Base-by-base conservation (phyloP, 2,113 vertebrate genomes). In the Carassius gibelio region DNA sequence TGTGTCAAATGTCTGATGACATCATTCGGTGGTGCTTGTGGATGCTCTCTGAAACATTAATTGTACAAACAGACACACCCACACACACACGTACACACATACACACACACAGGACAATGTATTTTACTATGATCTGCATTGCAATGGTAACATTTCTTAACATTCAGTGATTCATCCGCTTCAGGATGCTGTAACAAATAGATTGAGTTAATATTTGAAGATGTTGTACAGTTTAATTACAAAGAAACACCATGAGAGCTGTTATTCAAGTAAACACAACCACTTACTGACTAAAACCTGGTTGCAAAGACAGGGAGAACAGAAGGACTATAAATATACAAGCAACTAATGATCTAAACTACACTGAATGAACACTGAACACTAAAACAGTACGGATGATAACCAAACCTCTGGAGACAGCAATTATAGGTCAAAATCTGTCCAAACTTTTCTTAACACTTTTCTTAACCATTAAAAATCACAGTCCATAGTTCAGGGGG, bases 1-100 rank as follows among this genome's bases (percentile, higher is more conserved):
- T 88, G 85, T 85, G 50, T 26, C 30, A 13, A 83, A 55, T 59
- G 68, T 76, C 68, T 84, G 30, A 84, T 69, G 69, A 74, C 71
- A 82, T 87, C 62, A 83, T 74, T 77, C n/a, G 79, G 66, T 0
- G 2, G 38, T 8, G 66, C 68, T 38, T 80, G 5, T 72, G 52
- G 34, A 57, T 62, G n/a, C 6, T 26, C 23, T 71, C 17, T 74
- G 17, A 7, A 19, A 69, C 34, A 69, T 9, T 69, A 10, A 69
- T 38, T 38, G 19, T 38, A 38, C 8, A 19, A 57, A 19, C 5
- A 68, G 11, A 4, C 48, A 15, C 64, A 68, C 30, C 36, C 30
- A 69, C 15, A 57, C 48, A 4, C 48, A 15, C 64, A 68, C 30
- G 26, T 26, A 45, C 42, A 45, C 45, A 2, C 9, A 48, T 10